Evolutionary conservation across 2,797 vertebrate species (phyloP).

Genomic region (Meda fulgida): DNA sequence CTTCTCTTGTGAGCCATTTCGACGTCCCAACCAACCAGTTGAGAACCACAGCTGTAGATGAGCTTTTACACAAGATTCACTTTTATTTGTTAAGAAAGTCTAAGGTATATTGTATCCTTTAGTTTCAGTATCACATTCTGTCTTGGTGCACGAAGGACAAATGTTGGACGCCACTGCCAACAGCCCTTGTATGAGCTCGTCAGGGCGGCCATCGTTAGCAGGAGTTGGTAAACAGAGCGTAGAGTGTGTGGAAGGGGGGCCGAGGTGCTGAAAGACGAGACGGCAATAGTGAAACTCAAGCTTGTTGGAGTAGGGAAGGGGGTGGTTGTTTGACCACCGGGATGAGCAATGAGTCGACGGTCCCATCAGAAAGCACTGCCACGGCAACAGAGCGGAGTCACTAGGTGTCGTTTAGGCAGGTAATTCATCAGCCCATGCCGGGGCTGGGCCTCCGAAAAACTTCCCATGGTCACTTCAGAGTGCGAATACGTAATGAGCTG

Average conservation of each 20-base stretch:
- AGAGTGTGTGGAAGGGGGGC: slow-evolving; percentile 38
- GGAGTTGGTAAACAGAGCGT: slow-evolving; percentile 53
- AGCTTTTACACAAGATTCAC: neutral
- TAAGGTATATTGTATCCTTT: slow-evolving; percentile 1
- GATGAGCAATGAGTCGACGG: slow-evolving; percentile 38
- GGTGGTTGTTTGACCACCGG: slow-evolving; percentile 27
- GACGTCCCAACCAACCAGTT: neutral
- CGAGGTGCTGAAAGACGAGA: slow-evolving; percentile 52
- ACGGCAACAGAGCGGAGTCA: slow-evolving; percentile 67
- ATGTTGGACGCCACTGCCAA: slow-evolving; percentile 35
- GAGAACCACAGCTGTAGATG: neutral
- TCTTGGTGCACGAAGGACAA: slow-evolving; percentile 12
- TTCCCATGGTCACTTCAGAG: slow-evolving; percentile 85
- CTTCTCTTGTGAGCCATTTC: neutral
- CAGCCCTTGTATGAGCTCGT: slow-evolving; percentile 42
- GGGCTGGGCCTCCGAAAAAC: slow-evolving; percentile 77
- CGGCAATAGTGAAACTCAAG: slow-evolving; percentile 68
- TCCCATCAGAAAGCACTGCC: slow-evolving; percentile 56
- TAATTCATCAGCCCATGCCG: slow-evolving; percentile 74
- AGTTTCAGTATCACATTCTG: slow-evolving; percentile 9
- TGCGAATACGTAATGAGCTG: slow-evolving; percentile 86
- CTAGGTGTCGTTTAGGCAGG: slow-evolving; percentile 75
- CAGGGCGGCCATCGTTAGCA: slow-evolving; percentile 42
- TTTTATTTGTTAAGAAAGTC: neutral
- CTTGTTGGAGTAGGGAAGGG: slow-evolving; percentile 37